phyloP scores from a whole-genome alignment of 2,888 invertebrate genomes.

The Clanis bilineata region DNA sequence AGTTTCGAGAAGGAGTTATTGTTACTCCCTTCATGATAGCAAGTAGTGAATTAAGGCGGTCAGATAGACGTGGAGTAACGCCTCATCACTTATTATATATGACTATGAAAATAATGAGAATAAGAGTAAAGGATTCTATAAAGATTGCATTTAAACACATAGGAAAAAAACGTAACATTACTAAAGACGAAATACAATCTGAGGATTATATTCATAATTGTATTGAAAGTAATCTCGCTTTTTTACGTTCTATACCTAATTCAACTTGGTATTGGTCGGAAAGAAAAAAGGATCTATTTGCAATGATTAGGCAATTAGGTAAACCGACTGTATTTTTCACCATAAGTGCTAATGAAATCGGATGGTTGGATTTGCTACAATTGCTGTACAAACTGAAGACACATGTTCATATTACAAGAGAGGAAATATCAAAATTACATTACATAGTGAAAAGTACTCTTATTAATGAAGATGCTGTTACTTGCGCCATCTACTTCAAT shows the following conservation, averaged over 20 bases:
- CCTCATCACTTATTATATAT: constrained; percentile 16
- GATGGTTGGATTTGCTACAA: neutral
- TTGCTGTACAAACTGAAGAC: constrained; percentile 2
- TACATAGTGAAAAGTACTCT: constrained; percentile 23
- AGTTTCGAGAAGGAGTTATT: neutral
- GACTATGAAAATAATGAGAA: constrained; percentile 25
- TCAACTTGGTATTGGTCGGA: constrained; percentile 44
- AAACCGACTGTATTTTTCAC: constrained; percentile 40
- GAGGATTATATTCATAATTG: constrained; percentile 37
- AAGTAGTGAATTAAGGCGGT: constrained; percentile 3
- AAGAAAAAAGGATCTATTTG: constrained; percentile 39
- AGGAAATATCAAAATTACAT: constrained; percentile 14
- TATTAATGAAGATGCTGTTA: constrained; percentile 37
- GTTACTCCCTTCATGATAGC: constrained; percentile 6
- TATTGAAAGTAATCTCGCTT: constrained; percentile 34
- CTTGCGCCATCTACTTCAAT: constrained; percentile 39
- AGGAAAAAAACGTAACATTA: constrained; percentile 34
- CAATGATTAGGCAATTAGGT: constrained; percentile 38
- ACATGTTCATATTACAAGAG: neutral
- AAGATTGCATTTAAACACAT: constrained; percentile 25
- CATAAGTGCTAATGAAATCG: constrained; percentile 50
- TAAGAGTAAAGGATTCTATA: constrained; percentile 23
- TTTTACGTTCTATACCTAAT: constrained; percentile 40
- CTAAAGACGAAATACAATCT: constrained; percentile 35
- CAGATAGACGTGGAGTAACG: constrained; percentile 9